phyloP scores from a whole-genome alignment of 2,113 vertebrate species.

The Bos javanicus region DNA sequence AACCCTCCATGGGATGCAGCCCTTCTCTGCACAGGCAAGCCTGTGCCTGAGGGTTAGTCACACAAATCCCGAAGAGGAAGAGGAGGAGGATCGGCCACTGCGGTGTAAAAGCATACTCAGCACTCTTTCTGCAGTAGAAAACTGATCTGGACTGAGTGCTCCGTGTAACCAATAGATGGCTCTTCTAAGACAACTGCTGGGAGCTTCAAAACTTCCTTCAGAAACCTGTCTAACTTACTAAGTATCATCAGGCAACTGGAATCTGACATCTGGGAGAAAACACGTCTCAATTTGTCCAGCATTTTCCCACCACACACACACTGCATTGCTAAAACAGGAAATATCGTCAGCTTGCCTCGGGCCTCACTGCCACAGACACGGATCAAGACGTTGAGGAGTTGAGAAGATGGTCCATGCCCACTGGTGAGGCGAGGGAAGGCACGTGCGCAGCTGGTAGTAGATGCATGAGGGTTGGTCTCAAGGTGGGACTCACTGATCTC shows the following conservation, averaged over 20 bases:
- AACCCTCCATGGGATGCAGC: constrained; percentile 96
- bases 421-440: not conserved
- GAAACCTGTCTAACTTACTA: constrained; percentile 93
- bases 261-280: constrained; percentile 97
- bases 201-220: constrained; percentile 92
- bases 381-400: not conserved
- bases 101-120: not conserved
- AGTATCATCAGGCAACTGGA: constrained; percentile 92
- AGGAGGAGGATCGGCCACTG: not conserved
- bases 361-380: constrained; percentile 85
- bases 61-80: not conserved
- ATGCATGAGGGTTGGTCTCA: not conserved
- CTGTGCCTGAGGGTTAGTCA: not conserved
- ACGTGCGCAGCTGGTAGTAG: not conserved
- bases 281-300: constrained; percentile 94
- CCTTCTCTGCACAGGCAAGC: constrained; percentile 43
- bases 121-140: constrained; percentile 88
- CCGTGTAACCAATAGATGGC: constrained; percentile 95
- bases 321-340: constrained; percentile 95
- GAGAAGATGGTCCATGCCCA: not conserved
- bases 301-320: constrained; percentile 97
- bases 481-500: not conserved
- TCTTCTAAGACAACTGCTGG: constrained; percentile 97
- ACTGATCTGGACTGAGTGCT: constrained; percentile 90
- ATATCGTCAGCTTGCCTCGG: constrained; percentile 94